Evolutionary conservation across 2,797 vertebrate genomes (phyloP), one percentile per base, ranked within the genome.

Genomic region (Sibirionetta formosa): DNA sequence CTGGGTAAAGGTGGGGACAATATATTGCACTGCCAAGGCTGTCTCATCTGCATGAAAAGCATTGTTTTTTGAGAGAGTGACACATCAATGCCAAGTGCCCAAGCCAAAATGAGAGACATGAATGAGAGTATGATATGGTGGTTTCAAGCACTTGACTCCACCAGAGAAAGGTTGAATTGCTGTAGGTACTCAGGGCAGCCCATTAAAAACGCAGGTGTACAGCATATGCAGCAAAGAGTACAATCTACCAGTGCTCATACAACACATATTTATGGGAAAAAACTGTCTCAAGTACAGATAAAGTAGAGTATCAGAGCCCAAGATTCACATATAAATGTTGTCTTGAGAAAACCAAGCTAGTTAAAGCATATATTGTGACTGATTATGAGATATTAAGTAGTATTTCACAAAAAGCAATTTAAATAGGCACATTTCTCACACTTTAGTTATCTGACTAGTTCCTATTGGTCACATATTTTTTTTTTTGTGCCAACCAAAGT

Each of bases 31-130:
- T 78, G 81, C 73, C 95, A 94, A 92, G 11, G 18, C 72, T 73
- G 82, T 88, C 17, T 85, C 79, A 94, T 95, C 69, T 82, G 77
- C 54, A 82, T 8, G 77, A 86, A 33, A 60, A 82, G 40, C 36
- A 57, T 65, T 94, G 81, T 88, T 78, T 97, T 92, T 87, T 82
- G 78, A 91, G 79, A 92, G 91, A 79, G 35, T 33, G 40, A 56
- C 50, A 29, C n/a, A 29, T 24, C 48, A 53, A 61, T 76, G 93
- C 64, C 84, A 96, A 94, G 79, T 6, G 27, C 26, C 64, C 53
- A 77, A 91, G 95, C 82, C 94, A 97, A 94, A 82, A 85, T 57
- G 61, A 95, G 88, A 75, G 68, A 71, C n/a, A 64, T 4, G 13
- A 94, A 85, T 65, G 48, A 93, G 95, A 96, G 50, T 16, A 57